A percentile compares a stretch with the other conserved stretches of the same genome.
These are phyloP conservation scores for Pipa parva DNA, from an alignment of 2,113 vertebrate species.

Conservation along the genomic window DNA sequence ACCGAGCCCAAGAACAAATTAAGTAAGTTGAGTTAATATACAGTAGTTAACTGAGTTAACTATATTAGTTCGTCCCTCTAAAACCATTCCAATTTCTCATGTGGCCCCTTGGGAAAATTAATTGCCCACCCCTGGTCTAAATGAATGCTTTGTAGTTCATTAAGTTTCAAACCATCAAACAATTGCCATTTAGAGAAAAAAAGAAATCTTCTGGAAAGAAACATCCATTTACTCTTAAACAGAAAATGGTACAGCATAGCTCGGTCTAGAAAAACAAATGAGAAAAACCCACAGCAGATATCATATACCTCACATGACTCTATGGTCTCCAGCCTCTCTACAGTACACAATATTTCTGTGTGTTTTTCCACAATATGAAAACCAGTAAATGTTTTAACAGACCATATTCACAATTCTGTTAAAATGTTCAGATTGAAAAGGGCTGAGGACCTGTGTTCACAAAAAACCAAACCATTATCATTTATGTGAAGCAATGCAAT, in stretches of 20 bases:
- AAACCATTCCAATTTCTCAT: too few relatives aligned
- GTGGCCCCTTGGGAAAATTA: too few relatives aligned
- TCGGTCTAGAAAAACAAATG: constrained; percentile 13
- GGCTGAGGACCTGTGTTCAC: neutral
- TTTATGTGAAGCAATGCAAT: neutral
- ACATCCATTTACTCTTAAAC: neutral
- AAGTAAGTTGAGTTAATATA: too few relatives aligned
- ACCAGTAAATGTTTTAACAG: constrained; percentile 17
- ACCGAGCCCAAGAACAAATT: too few relatives aligned
- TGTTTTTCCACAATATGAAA: constrained; percentile 24
- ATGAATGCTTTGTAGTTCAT: too few relatives aligned
- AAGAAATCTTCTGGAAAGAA: neutral
- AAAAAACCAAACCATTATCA: neutral
- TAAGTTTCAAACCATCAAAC: too few relatives aligned
- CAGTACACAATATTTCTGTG: constrained; percentile 3
- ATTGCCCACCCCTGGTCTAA: too few relatives aligned
- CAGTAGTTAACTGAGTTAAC: too few relatives aligned
- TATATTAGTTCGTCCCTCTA: too few relatives aligned
- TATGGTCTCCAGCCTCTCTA: constrained; percentile 20
- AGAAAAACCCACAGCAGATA: constrained; percentile 23
- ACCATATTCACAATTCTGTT: constrained; percentile 7
- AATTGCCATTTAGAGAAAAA: too few relatives aligned
- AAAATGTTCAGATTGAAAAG: constrained; percentile 2
- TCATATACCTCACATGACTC: constrained; percentile 6
- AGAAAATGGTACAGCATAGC: neutral